Conservation (phyloP, 1,140 invertebrate genomes). For the Leptonema lineaticorne region DNA sequence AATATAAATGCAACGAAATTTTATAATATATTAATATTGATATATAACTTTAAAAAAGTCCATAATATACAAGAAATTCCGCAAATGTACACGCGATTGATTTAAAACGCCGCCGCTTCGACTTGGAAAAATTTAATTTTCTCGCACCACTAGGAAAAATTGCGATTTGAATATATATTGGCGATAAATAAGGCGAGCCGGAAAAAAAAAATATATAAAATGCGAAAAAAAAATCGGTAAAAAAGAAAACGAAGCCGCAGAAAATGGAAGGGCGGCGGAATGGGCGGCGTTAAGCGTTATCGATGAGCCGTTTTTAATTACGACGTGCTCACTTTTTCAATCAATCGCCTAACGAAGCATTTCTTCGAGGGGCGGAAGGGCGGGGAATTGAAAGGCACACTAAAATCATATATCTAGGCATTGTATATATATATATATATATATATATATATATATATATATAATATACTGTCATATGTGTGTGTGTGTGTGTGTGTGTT, state of each 20-base stretch:
- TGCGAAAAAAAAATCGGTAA: not conserved
- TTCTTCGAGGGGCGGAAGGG: not conserved
- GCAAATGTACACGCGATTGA: not conserved
- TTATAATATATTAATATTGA: too few species aligned
- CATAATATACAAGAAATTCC: too few species aligned
- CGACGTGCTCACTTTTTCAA: constrained; percentile 1
- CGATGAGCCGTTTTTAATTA: constrained; percentile 10
- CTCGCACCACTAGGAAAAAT: not conserved
- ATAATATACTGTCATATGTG: too few species aligned
- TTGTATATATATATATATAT: too few species aligned
- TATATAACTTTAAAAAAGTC: too few species aligned
- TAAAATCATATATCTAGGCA: too few species aligned
- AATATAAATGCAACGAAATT: too few species aligned
- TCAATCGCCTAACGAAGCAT: constrained; percentile 13
- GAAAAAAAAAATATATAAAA: not conserved
- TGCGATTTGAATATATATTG: constrained; percentile 17
- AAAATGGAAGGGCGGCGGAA: not conserved
- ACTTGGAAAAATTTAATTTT: constrained; percentile 10
- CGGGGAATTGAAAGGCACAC: not conserved
- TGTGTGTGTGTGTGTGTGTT: too few species aligned
- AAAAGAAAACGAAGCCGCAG: too few species aligned
- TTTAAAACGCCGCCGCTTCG: not conserved
- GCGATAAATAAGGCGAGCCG: constrained; percentile 2
- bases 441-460: too few species aligned
- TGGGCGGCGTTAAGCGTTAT: not conserved